Base-by-base conservation (phyloP, 2,113 vertebrate genomes). In the Ardeotis arabs region DNA sequence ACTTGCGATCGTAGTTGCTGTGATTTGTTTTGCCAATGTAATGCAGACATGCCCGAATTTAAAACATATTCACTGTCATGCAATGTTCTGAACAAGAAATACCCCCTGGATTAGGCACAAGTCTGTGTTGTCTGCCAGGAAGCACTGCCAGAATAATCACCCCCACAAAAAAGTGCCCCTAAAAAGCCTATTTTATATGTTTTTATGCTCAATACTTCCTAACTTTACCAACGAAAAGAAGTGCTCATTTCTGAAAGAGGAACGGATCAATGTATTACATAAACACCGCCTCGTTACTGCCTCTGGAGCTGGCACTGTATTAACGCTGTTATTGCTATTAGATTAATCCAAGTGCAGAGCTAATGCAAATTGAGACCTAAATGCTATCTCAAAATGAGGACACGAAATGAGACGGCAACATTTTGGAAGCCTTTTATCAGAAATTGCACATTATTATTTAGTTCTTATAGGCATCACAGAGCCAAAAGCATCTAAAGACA, bases 91-190 rank as follows among this genome's bases (percentile, higher is more conserved):
- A 93, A 98, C 97, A 92, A 97, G 94, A 98, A 97, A 97, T 90
- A 96, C 64, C 97, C 97, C 41, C 80, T 92, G 98, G 98, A 98
- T 98, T 98, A 98, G 98, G 98, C 98, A 98, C 98, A 98, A 98
- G 96, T 97, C 98, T 97, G 96, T 98, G 97, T 97, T 95, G 93
- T 94, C 94, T 95, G 93, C 91, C 89, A 93, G 37, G 67, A 97
- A 87, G 52, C 87, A 77, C 86, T 72, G 77, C 86, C 79, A 89
- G 75, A 88, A 66, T 91, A 90, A 94, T 85, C 74, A 58, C 70
- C 35, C 52, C 92, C 70, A 76, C 15, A 84, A 81, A 85, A 73
- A 29, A 66, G 35, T 0, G 6, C 84, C 56, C 77, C 15, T 83
- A 72, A 77, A 94, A 92, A 86, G 58, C 60, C 60, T 88, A 52